Evolutionary conservation across 2,888 invertebrate genomes (phyloP), one percentile per base, ranked within the genome.

Genomic region (Acrobasis suavella): DNA sequence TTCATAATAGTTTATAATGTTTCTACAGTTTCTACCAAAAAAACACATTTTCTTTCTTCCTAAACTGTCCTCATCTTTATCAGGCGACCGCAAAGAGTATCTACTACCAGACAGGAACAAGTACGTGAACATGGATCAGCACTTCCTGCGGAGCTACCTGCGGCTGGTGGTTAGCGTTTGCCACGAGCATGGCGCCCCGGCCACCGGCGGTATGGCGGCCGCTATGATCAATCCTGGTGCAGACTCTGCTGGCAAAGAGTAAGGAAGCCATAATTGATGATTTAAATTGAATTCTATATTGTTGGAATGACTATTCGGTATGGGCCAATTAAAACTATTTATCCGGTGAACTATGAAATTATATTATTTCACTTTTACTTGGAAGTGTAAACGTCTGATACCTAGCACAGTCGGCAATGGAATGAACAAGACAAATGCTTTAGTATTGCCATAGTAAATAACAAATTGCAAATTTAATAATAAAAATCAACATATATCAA

Each of bases 171-270:
- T 95, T 15, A 82, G 87, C 54, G 91, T 92, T 6, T 94, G 95
- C 67, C 95, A 95, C 72, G 86, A 83, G 50, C 89, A 95, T 60
- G 94, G 93, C 1, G 94, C 95, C 0, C 93, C 93, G 9, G 95
- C 95, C 15, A 95, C 95, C 0, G 95, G 95, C 0, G 95, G 95
- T 6, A 95, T 95, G 96, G 94, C 94, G 2, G 95, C 96, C 0
- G 87, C 93, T 49, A 89, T 95, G 72, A 80, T 95, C 9, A 87
- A 89, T 15, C 83, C 89, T 0, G 86, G 86, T 22, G 74, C 84
- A 0, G 76, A 86, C 39, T 77, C 78, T 0, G 74, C 68, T 5
- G 77, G 86, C 64, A 75, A 79, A 32, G 80, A 83, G 92, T 92
- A 69, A 79, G 84, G 74, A 8, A n/a, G 15, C 0, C n/a, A 17